These are phyloP conservation scores for Cantharis flavilabris DNA, from an alignment of 2,888 invertebrate species.

Conservation along the genomic window DNA sequence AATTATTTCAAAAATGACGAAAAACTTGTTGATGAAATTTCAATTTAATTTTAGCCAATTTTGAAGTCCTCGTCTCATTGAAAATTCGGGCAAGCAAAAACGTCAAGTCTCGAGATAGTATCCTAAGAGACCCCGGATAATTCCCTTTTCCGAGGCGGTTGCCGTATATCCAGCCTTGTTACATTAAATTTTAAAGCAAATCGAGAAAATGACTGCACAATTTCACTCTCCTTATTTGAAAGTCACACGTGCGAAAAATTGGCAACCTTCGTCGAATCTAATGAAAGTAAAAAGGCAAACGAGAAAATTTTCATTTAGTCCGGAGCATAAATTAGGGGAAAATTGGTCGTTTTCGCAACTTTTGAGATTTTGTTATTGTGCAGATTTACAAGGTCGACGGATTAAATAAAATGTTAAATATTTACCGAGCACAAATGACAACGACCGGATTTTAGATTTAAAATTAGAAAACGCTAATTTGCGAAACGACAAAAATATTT, in stretches of 20 bases:
- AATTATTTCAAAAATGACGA: background rate
- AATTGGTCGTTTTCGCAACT: background rate
- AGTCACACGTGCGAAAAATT: constrained; percentile 40
- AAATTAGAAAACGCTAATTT: background rate
- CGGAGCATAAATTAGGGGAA: background rate
- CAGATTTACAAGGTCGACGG: background rate
- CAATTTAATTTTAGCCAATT: background rate
- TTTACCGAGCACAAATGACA: background rate
- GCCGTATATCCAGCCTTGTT: constrained; percentile 20
- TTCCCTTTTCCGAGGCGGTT: background rate
- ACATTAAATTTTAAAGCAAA: constrained; percentile 35
- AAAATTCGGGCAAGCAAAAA: background rate
- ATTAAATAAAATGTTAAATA: background rate
- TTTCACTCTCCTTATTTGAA: constrained; percentile 24
- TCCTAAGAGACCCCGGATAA: background rate
- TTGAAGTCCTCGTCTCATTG: background rate
- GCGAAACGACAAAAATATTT: background rate
- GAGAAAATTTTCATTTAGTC: constrained; percentile 14
- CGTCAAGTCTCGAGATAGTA: constrained; percentile 16
- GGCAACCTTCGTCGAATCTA: constrained; percentile 25
- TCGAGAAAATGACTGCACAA: constrained; percentile 32
- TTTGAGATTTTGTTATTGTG: background rate
- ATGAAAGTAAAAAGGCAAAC: constrained; percentile 7
- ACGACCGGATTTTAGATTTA: background rate
- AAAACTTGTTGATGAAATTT: background rate